Evolutionary conservation across 2,888 invertebrate species (phyloP).

Genomic region (Eurytoma adleriae): DNA sequence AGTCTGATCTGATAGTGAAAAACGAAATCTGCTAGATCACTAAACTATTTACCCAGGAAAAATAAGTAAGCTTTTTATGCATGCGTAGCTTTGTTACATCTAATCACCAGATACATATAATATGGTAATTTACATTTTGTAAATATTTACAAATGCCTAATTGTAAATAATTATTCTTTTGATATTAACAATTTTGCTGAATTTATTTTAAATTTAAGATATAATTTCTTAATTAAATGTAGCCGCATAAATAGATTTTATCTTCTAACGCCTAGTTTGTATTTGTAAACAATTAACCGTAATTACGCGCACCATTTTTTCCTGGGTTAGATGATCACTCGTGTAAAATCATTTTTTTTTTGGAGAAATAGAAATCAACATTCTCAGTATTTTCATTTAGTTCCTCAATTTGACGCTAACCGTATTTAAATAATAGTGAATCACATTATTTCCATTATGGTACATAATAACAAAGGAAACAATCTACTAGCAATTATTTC

Average conservation of each 20-base stretch:
- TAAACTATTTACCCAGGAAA: conserved; percentile 22
- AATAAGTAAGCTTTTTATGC: neutral
- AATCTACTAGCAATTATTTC: conserved; percentile 38
- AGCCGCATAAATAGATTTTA: neutral
- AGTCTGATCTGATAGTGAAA: conserved; percentile 52
- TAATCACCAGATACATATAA: neutral
- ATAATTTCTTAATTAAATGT: neutral
- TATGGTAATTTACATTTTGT: conserved; percentile 1
- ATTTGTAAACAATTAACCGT: neutral
- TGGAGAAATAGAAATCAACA: conserved; percentile 30
- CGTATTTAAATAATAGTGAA: conserved; percentile 40
- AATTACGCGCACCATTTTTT: conserved; percentile 14
- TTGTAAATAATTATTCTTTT: neutral
- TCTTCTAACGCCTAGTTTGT: too few species aligned
- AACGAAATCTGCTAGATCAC: conserved; percentile 31
- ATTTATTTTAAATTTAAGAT: neutral
- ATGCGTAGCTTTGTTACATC: neutral
- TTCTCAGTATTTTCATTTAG: conserved; percentile 24
- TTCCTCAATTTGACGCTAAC: conserved; percentile 39
- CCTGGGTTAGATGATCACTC: conserved; percentile 15
- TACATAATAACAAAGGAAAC: conserved; percentile 47
- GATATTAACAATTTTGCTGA: neutral
- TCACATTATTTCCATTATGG: conserved; percentile 37
- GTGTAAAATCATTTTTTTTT: conserved; percentile 33
- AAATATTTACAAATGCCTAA: conserved; percentile 21